Evolutionary conservation across 2,113 vertebrate species (phyloP).

Genomic region (Corvus cornix): DNA sequence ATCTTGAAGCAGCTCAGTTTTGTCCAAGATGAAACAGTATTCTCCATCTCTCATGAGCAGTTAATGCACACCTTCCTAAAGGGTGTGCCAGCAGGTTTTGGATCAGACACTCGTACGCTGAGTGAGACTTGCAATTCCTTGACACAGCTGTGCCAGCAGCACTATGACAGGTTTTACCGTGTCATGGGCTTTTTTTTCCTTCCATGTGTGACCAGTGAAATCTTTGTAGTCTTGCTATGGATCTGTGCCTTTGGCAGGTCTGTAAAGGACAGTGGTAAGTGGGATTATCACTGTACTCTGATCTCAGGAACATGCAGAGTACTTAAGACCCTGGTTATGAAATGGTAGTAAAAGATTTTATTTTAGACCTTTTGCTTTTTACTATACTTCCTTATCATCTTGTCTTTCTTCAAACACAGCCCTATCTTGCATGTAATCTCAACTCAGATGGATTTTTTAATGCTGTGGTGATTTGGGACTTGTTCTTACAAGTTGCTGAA

Average conservation of each 20-base stretch:
- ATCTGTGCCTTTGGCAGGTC: not conserved
- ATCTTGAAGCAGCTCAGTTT: not conserved
- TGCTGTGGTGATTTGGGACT: constrained; percentile 39
- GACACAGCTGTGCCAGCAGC: not conserved
- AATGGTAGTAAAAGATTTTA: constrained; percentile 36
- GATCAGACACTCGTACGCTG: not conserved
- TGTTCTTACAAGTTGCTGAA: constrained; percentile 38
- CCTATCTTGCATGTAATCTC: not conserved
- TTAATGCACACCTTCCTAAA: not conserved
- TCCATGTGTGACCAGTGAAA: not conserved
- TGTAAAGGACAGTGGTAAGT: not conserved
- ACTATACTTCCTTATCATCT: constrained; percentile 30
- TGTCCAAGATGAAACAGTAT: not conserved
- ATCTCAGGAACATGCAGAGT: constrained; percentile 2
- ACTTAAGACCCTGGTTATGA: constrained; percentile 31
- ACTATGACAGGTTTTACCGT: not conserved
- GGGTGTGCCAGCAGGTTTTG: not conserved
- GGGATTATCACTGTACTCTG: constrained; percentile 10
- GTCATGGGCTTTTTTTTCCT: not conserved
- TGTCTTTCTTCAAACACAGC: not conserved
- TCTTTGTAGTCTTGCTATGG: not conserved
- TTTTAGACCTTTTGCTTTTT: constrained; percentile 49
- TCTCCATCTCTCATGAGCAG: not conserved
- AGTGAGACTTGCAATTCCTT: not conserved
- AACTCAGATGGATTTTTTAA: constrained; percentile 46